Conservation (phyloP, 2,113 vertebrate species). For the Salvelinus sp. region DNA sequence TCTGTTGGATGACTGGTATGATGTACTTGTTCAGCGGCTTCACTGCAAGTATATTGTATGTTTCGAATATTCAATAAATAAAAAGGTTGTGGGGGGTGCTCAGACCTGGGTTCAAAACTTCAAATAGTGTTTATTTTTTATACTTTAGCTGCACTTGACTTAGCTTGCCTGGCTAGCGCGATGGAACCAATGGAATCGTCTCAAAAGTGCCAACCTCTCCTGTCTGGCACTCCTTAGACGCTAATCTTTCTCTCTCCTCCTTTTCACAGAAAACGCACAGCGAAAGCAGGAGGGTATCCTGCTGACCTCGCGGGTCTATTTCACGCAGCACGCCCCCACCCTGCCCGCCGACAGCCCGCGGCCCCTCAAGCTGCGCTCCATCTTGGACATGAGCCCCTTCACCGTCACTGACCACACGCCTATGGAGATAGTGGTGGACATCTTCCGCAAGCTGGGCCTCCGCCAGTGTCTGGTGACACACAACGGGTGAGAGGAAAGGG, state of each 20-base stretch:
- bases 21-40: no score
- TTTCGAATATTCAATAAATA: no score
- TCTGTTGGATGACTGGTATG: no score
- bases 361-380: slow-evolving; percentile 93
- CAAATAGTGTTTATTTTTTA: no score
- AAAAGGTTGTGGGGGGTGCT: not conserved
- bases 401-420: slow-evolving; percentile 98
- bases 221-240: no score
- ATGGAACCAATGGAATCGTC: no score
- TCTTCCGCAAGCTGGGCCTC: slow-evolving; percentile 97
- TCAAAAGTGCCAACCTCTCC: no score
- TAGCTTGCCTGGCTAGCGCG: no score
- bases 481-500: slow-evolving; percentile 83
- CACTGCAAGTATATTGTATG: no score
- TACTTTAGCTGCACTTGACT: no score
- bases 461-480: slow-evolving; percentile 99
- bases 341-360: slow-evolving; percentile 96
- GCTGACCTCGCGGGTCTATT: slow-evolving; percentile 93
- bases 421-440: slow-evolving; percentile 99
- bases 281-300: slow-evolving; percentile 96
- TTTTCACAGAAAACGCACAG: slow-evolving; percentile 86
- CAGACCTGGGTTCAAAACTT: no score
- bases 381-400: slow-evolving; percentile 98
- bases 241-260: not conserved
- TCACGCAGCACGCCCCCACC: slow-evolving; percentile 94